Base-by-base conservation (phyloP, 2,113 vertebrate genomes). In the Chaetodon auriga region DNA sequence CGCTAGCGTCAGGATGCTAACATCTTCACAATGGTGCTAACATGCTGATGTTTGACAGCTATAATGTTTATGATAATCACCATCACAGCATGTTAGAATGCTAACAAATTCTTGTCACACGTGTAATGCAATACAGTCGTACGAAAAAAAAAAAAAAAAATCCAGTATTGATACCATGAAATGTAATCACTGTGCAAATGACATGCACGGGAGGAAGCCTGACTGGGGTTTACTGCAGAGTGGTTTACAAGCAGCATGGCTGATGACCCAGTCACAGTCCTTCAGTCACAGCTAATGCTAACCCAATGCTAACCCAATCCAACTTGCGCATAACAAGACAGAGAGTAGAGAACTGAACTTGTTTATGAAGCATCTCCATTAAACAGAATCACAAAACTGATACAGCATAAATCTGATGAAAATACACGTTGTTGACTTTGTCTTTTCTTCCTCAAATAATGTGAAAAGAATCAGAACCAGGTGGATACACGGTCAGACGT, bases 391-490 rank as follows among this genome's bases (percentile, higher is more conserved):
- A 11, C 19, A 35, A 51, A 51, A 36, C 25, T n/a, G 12, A 51
- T 49, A 4, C 19, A 19, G 45, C 11, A 1, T 21, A 35, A 21
- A 21, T 46, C 43, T 72, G 38, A 23, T 6, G 3, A 30, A 30
- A 68, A 54, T 43, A 54, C 12, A 69, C 49, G 12, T 19, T 65
- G 41, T 41, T 45, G 23, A 15, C 55, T 76, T 53, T 57, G 23
- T 21, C 10, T 71, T 7, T 53, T 66, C 54, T 46, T 16, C 23
- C 23, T 72, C 38, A 75, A 36, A 69, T n/a, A 75, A 45, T 23
- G 70, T 25, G 12, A 54, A 46, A 70, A 51, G 35, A n/a, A 45
- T 57, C 48, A 73, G 35, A 60, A 58, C 30, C 30, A 41, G 76
- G 53, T 54, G 46, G 72, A 35, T 18, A 21, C 7, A 16, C 53